Conservation (phyloP, 2,113 vertebrate genomes). For the Hucho hucho region DNA sequence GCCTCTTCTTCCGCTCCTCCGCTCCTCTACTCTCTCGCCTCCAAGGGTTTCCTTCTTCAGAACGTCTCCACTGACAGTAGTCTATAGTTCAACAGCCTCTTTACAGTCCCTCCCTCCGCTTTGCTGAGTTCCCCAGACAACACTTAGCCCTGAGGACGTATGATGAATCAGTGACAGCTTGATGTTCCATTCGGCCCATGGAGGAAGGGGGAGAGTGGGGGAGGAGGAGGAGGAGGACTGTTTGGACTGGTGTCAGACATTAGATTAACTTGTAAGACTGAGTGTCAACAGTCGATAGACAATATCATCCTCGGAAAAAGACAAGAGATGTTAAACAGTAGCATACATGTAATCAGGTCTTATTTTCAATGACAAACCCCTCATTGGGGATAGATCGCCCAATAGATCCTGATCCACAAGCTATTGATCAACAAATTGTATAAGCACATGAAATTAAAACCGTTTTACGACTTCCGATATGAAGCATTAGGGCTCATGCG, state of each 20-base stretch:
- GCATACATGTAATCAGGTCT: conserved; percentile 45
- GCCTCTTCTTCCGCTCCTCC: conserved; percentile 46
- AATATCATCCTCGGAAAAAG: conserved; percentile 4
- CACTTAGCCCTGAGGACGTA: conserved; percentile 68
- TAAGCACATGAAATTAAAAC: conserved; percentile 72
- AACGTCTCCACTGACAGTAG: conserved; percentile 64
- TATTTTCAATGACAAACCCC: conserved; percentile 42
- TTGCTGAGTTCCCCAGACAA: conserved; percentile 70
- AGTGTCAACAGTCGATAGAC: conserved; percentile 40
- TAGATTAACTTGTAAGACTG: conserved; percentile 54
- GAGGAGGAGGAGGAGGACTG: neutral
- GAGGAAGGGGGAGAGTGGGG: conserved; percentile 46
- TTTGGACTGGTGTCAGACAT: conserved; percentile 58
- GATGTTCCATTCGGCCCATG: conserved; percentile 53
- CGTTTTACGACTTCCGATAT: conserved; percentile 60
- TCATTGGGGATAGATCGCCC: conserved; percentile 40
- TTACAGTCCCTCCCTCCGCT: conserved; percentile 56
- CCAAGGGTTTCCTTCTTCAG: conserved; percentile 64
- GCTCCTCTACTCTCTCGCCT: conserved; percentile 47
- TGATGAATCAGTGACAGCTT: conserved; percentile 61
- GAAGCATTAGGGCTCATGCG: conserved; percentile 51
- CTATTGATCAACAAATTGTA: conserved; percentile 65
- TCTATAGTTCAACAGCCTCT: conserved; percentile 69
- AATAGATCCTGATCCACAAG: conserved; percentile 53
- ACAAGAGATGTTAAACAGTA: conserved; percentile 31